Percentiles rank a stretch among this genome's conserved stretches.
phyloP scores from a whole-genome alignment of 2,888 invertebrate genomes.

The Synergus japonicus region DNA sequence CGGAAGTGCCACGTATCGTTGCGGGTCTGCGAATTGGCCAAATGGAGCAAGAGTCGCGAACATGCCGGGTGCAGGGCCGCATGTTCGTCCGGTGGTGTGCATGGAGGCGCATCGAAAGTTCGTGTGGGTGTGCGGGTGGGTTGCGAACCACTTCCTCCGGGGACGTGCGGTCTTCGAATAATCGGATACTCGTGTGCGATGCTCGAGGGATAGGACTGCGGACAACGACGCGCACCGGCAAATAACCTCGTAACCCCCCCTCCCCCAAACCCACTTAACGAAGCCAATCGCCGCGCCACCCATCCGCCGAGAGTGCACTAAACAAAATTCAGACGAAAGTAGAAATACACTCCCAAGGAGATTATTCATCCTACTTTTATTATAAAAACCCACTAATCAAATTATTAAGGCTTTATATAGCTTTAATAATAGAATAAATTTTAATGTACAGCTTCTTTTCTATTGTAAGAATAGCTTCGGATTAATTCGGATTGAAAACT shows the following conservation, averaged over 20 bases:
- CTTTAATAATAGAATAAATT: background rate
- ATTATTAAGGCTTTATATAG: background rate
- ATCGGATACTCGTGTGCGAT: conserved; percentile 71
- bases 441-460: background rate
- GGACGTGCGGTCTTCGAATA: conserved; percentile 71
- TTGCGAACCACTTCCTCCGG: conserved; percentile 70
- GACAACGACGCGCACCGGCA: conserved; percentile 30
- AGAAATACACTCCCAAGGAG: background rate
- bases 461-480: too few relatives aligned
- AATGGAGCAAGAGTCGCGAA: conserved; percentile 62
- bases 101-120: conserved; percentile 45
- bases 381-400: background rate
- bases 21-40: conserved; percentile 63
- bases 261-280: background rate
- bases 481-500: too few relatives aligned
- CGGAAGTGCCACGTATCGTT: conserved; percentile 71
- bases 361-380: background rate
- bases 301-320: background rate
- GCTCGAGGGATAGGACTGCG: conserved; percentile 58
- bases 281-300: conserved; percentile 4
- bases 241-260: conserved; percentile 29
- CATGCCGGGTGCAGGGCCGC: conserved; percentile 32
- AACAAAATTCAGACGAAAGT: background rate
- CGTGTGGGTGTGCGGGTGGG: conserved; percentile 57
- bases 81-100: conserved; percentile 43